Evolutionary conservation across 2,888 invertebrate genomes (phyloP), one percentile per base, ranked within the genome.

Genomic region (Phalangium opilio): DNA sequence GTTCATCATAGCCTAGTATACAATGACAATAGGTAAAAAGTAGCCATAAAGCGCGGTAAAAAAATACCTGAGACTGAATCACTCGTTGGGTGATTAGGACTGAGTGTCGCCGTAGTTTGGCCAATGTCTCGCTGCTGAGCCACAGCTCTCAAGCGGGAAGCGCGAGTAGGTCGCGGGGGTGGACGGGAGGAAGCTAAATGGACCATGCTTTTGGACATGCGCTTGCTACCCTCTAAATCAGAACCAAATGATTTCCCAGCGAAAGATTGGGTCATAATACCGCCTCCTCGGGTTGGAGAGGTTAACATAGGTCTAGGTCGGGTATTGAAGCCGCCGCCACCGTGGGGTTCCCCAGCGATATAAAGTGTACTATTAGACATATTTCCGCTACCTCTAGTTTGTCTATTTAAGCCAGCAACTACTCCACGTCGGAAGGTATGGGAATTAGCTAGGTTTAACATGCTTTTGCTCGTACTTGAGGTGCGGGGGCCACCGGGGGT

Each of bases 201-300:
- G 47, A 55, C 41, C 55, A 55, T 52, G 47, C 56, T 56, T 41
- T 51, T 48, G 32, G 57, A 49, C 44, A 44, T 47, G 17, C 35
- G 44, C 33, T 48, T 47, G 43, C 34, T 40, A 21, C 17, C 20
- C 10, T 44, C 39, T 27, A 17, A 20, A 19, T 38, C 36, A 35
- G 34, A 27, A 27, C 5, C 27, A 8, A 27, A 27, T 7, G 27
- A 27, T 27, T 8, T 4, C 4, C 5, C 27, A 7, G 5, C 27
- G 27, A 27, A 27, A 27, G 27, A 27, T 27, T 27, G 27, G 27
- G 27, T 8, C 27, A 48, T 48, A 18, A 19, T 39, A 17, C 45
- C 43, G 10, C 15, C 34, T 5, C 41, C 20, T n/a, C 33, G 14
- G 19, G 44, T 11, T 3, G 34, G 19, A 7, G 44, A 38, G 10